Base-by-base conservation (phyloP, 2,113 vertebrate species). In the Lipotes vexillifer region DNA sequence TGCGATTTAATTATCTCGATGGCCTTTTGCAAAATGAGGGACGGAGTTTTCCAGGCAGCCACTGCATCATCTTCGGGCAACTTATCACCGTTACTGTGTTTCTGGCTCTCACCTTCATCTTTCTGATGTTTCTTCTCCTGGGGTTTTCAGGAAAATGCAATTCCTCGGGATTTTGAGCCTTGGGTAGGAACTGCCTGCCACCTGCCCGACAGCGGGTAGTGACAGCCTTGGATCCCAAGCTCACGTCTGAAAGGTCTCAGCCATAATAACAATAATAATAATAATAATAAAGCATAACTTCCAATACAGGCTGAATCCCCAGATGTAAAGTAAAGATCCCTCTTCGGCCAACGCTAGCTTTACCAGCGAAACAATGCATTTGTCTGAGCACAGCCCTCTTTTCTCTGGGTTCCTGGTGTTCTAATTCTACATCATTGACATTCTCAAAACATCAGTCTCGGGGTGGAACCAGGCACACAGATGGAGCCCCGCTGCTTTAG, bases 401-500 rank as follows among this genome's bases (percentile, higher is more conserved):
- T 27, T 4, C 33, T 66, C 13, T 20, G n/a, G 11, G 15, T 31
- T 44, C 25, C 38, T 18, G 0, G n/a, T 20, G 1, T 65, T 38
- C 57, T 14, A 11, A 17, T 2, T 18, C 17, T 15, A n/a, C 10
- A 1, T 72, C 49, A 44, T 6, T 31, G 20, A 55, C 13, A n/a
- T 18, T 61, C 63, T 46, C 18, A 6, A 14, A n/a, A 87, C 20
- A 36, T 1, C 1, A 1, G 3, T 13, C 46, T 11, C 5, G 7
- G 6, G 2, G 25, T 4, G 46, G 49, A 55, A 15, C 23, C 1
- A 2, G 61, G 23, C 8, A 1, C 3, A 0, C 4, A 27, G 31
- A 20, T 4, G 8, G 18, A 61, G 25, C 33, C n/a, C 2, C 0
- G 0, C 0, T 2, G 15, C 27, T 21, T 18, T 27, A 29, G 23